These are phyloP conservation scores for Brienomyrus brachyistius DNA, from an alignment of 2,113 vertebrate species.

Conservation along the genomic window DNA sequence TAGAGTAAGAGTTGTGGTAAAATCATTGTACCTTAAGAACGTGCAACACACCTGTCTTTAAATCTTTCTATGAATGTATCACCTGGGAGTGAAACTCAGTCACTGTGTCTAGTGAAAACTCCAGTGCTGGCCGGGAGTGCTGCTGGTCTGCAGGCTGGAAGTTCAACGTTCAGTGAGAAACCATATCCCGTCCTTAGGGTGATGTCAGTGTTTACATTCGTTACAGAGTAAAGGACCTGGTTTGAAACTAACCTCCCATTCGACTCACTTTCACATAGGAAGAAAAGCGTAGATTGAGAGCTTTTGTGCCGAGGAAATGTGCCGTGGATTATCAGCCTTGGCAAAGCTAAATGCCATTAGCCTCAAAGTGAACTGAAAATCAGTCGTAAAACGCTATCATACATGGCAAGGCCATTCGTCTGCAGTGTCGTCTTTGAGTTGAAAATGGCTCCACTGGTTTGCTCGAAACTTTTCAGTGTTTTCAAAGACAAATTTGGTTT, in stretches of 20 bases:
- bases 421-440: neutral
- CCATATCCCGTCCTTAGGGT: neutral
- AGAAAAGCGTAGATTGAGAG: neutral
- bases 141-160: neutral
- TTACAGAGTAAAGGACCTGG: neutral
- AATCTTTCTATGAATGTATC: neutral
- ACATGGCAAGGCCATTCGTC: neutral
- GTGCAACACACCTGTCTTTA: neutral
- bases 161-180: neutral
- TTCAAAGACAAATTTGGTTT: neutral
- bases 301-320: neutral
- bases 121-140: neutral
- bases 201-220: neutral
- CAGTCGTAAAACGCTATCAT: neutral
- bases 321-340: neutral
- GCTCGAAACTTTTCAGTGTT: neutral
- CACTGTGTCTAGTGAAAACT: neutral
- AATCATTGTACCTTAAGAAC: conserved; percentile 2
- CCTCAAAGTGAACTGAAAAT: neutral
- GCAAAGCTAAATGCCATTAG: neutral
- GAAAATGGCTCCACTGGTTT: neutral
- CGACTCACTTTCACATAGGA: neutral
- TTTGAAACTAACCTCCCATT: neutral
- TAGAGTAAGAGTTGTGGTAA: neutral
- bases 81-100: neutral